Percentiles rank a stretch among this genome's conserved stretches.
phyloP scores from a whole-genome alignment of 2,888 invertebrate species.

The Ophion costatus region DNA sequence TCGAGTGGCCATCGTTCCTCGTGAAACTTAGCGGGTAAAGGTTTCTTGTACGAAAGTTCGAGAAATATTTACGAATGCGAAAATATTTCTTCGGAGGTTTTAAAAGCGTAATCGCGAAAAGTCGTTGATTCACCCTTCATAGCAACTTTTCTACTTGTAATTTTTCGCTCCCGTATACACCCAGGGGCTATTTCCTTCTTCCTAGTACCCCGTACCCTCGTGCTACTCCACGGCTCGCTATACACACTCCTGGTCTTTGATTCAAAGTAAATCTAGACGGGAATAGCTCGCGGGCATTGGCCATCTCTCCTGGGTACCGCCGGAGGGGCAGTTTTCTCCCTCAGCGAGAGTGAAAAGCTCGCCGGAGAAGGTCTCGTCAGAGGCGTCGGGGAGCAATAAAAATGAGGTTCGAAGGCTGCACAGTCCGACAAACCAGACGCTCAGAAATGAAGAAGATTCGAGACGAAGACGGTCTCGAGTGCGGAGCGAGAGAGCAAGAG shows the following conservation, averaged over 20 bases:
- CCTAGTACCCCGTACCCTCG: constrained; percentile 30
- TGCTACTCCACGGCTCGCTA: constrained; percentile 54
- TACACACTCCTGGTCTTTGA: constrained; percentile 66
- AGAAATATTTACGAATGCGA: constrained; percentile 25
- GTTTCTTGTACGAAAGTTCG: background rate
- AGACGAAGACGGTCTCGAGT: constrained; percentile 47
- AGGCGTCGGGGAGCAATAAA: constrained; percentile 64
- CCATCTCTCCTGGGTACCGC: constrained; percentile 52
- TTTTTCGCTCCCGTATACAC: constrained; percentile 36
- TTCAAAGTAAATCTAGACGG: constrained; percentile 70
- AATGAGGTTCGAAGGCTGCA: constrained; percentile 55
- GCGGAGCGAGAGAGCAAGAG: constrained; percentile 23
- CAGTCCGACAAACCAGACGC: constrained; percentile 45
- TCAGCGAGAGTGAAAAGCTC: constrained; percentile 61
- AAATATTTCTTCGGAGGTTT: constrained; percentile 28
- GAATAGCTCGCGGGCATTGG: constrained; percentile 65
- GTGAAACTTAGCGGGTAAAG: background rate
- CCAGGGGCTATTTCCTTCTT: constrained; percentile 51
- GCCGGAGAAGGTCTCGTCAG: constrained; percentile 18
- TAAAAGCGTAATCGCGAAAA: constrained; percentile 23
- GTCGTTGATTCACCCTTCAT: constrained; percentile 22
- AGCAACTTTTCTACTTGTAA: constrained; percentile 37
- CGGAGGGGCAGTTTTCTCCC: constrained; percentile 55
- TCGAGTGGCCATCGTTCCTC: background rate
- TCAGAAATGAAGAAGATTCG: constrained; percentile 45